A percentile compares a stretch with the other conserved stretches of the same genome.
These are phyloP conservation scores for Masnerella sp. DNA, from an alignment of 2,888 invertebrate species.

Conservation along the genomic window DNA sequence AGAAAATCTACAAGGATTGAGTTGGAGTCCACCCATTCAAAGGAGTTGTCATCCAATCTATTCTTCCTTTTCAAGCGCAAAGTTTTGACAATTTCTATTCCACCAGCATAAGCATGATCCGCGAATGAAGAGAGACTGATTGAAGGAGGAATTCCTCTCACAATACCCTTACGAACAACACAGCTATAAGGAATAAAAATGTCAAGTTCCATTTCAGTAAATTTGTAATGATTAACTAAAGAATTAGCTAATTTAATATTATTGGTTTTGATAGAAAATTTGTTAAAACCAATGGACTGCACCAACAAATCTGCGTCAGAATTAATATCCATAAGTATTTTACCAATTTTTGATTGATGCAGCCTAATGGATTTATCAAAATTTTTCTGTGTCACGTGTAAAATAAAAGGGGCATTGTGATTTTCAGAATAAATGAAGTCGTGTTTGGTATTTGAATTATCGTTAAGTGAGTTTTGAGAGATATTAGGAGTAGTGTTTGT, in stretches of 20 bases:
- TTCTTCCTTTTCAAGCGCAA: neutral
- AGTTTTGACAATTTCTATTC: neutral
- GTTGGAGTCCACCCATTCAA: too few relatives aligned
- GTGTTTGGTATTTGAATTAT: too few relatives aligned
- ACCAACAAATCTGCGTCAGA: neutral
- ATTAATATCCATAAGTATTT: neutral
- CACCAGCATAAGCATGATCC: neutral
- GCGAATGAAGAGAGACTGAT: neutral
- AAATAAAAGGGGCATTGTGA: neutral
- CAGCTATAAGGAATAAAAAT: neutral
- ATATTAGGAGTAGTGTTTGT: too few relatives aligned
- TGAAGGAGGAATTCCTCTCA: neutral
- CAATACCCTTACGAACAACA: neutral
- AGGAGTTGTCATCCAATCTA: neutral
- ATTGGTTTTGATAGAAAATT: neutral
- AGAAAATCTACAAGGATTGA: too few relatives aligned
- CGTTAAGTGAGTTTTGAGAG: too few relatives aligned
- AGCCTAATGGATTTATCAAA: neutral
- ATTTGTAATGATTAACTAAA: neutral
- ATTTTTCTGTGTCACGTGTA: neutral
- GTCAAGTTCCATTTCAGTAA: neutral
- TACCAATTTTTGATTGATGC: slow-evolving; percentile 1
- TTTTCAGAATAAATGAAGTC: too few relatives aligned
- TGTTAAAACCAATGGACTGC: neutral
- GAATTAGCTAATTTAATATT: neutral